These are phyloP conservation scores for Mormyrus lacerda DNA, from an alignment of 2,113 vertebrate genomes.

Conservation along the genomic window DNA sequence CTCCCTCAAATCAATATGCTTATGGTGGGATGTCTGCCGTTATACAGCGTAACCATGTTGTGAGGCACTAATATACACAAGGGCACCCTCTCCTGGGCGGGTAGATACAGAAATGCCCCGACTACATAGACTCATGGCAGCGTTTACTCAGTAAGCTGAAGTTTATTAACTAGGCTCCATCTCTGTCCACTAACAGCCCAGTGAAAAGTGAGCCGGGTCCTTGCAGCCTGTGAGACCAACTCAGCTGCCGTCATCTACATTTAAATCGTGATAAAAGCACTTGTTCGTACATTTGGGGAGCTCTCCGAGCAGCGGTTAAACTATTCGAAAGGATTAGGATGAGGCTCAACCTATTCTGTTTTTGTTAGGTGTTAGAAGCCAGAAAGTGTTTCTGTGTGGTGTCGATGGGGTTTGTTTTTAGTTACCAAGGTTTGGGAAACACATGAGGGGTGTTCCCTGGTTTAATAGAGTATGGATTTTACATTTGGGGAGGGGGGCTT, in stretches of 20 bases:
- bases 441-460: neutral
- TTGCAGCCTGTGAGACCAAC: neutral
- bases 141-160: too few relatives aligned
- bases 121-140: too few relatives aligned
- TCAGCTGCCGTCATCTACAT: neutral
- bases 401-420: neutral
- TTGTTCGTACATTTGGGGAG: neutral
- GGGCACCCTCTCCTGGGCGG: too few relatives aligned
- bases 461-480: neutral
- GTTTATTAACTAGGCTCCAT: too few relatives aligned
- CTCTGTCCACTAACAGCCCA: too few relatives aligned
- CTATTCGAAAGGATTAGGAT: neutral
- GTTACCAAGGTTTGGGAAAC: neutral
- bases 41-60: neutral
- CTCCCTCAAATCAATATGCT: too few relatives aligned
- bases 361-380: neutral
- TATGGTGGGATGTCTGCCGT: neutral
- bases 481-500: neutral
- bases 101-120: too few relatives aligned
- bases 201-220: too few relatives aligned
- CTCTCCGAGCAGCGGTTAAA: neutral
- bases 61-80: neutral
- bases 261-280: neutral
- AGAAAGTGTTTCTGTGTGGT: neutral
- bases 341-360: neutral